A percentile compares a stretch with the other conserved stretches of the same genome.
Evolutionary conservation across 2,113 vertebrate genomes (phyloP).

Genomic region (Myotis brandtii): DNA sequence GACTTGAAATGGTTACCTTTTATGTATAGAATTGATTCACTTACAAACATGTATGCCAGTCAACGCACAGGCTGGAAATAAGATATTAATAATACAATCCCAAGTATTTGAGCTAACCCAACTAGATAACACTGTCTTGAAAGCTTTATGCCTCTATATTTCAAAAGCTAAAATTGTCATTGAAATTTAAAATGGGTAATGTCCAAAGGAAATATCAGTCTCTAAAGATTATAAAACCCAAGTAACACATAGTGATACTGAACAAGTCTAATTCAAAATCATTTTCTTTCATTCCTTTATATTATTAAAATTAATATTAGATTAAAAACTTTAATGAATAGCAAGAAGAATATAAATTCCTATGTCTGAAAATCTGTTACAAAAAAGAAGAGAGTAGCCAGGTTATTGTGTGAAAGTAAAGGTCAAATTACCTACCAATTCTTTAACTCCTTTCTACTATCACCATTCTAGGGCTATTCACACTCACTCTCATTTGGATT

Average conservation of each 20-base stretch:
- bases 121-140: background rate
- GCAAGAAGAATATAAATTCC: background rate
- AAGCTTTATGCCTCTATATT: background rate
- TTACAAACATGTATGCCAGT: background rate
- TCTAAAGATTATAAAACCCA: conserved; percentile 9
- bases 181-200: conserved; percentile 33
- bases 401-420: background rate
- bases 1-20: background rate
- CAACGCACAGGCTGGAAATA: background rate
- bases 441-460: background rate
- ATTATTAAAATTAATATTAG: background rate
- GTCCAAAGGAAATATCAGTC: background rate
- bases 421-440: background rate
- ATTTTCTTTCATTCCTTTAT: background rate
- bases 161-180: background rate
- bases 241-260: background rate
- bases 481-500: background rate
- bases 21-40: background rate
- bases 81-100: background rate
- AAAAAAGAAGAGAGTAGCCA: background rate
- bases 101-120: background rate
- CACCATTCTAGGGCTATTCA: background rate
- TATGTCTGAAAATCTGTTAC: background rate
- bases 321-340: conserved; percentile 12
- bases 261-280: background rate